These are phyloP conservation scores for Abrostola tripartita DNA, from an alignment of 2,888 invertebrate genomes.

Conservation along the genomic window DNA sequence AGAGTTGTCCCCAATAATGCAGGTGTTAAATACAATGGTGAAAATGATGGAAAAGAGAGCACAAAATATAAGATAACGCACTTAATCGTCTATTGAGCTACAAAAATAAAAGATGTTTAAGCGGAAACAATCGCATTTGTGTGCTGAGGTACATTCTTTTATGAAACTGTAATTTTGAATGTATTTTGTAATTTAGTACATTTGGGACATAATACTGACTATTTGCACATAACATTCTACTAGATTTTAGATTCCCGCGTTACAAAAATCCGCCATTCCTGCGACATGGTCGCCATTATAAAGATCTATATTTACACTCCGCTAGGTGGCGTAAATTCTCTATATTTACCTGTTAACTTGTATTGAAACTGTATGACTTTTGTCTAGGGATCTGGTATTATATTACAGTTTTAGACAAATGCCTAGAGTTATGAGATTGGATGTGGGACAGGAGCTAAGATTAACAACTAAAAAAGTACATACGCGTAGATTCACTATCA, in stretches of 20 bases:
- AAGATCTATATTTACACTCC: too few relatives aligned
- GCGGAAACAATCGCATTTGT: slow-evolving; percentile 26
- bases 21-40: slow-evolving; percentile 48
- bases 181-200: neutral
- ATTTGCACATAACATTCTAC: neutral
- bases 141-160: neutral
- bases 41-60: slow-evolving; percentile 24
- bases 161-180: neutral
- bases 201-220: neutral
- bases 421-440: too few relatives aligned
- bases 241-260: neutral
- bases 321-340: too few relatives aligned
- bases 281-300: too few relatives aligned
- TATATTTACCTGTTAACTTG: too few relatives aligned
- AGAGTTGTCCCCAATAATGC: slow-evolving; percentile 14
- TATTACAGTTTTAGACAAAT: too few relatives aligned
- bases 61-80: slow-evolving; percentile 21
- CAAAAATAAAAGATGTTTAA: slow-evolving; percentile 30
- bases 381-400: too few relatives aligned
- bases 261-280: neutral
- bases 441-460: too few relatives aligned
- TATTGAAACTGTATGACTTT: too few relatives aligned
- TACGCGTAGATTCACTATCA: too few relatives aligned
- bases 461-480: too few relatives aligned
- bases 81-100: slow-evolving; percentile 36